Evolutionary conservation across 2,888 invertebrate genomes (phyloP), one percentile per base, ranked within the genome.

Genomic region (Dicyrtoma fusca): DNA sequence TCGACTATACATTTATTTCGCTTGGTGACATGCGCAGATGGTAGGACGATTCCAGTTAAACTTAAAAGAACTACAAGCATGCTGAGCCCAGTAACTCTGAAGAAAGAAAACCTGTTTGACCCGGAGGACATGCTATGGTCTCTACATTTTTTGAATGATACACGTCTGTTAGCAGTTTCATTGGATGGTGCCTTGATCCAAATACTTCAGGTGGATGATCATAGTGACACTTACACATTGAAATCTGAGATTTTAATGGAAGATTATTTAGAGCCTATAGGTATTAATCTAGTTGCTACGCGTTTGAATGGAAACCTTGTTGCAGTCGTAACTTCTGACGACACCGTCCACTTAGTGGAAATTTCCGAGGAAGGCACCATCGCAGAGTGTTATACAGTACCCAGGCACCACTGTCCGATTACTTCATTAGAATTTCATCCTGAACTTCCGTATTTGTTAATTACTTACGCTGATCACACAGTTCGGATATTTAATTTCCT

Each of bases 381-480:
- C 45, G 26, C 59, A 2, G 65, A 66, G 45, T 53, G 55, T 42
- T 62, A 65, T 23, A 69, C 51, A 11, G 51, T 76, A 10, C 79
- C 79, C 4, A 55, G 59, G n/a, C 72, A 76, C 59, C 26, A 51
- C 42, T 71, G 65, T 49, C 72, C 69, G 14, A 49, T 76, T 1
- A 77, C 79, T 14, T 63, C 75, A 0, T 23, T 77, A 53, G 44
- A 19, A 34, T 77, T 80, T 17, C 79, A 80, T 53, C 77, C 75
- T 21, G 42, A 26, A 5, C 53, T 65, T 17, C 73, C 73, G 4
- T 55, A 71, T 14, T n/a, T 80, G 11, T 53, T 79, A 17, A 25
- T 75, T 13, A 73, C 80, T 10, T 78, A 73, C 74, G 57, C 72
- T 4, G 80, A 80, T 66, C 73, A 74, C 49, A 70, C 69, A 34